Evolutionary conservation across 2,113 vertebrate species (phyloP).

Genomic region (Patagioenas fasciata): DNA sequence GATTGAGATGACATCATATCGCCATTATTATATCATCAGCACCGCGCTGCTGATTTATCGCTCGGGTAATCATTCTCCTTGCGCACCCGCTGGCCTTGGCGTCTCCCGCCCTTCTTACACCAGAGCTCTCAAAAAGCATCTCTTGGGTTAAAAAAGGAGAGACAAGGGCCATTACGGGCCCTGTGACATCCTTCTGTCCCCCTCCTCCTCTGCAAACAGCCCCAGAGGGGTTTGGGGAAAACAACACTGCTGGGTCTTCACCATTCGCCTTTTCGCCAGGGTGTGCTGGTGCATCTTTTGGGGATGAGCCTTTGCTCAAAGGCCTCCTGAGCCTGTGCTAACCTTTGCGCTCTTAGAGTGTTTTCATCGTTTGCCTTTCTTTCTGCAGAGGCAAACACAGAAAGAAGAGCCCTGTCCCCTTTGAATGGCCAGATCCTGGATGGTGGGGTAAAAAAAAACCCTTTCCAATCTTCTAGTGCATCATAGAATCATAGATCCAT

Average conservation of each 20-base stretch:
- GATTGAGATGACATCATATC: conserved; percentile 31
- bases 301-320: background rate
- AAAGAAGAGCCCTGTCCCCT: background rate
- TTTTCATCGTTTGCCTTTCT: background rate
- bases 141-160: background rate
- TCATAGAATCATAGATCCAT: too few relatives aligned
- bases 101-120: background rate
- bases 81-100: accelerated
- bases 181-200: background rate
- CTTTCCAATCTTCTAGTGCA: background rate
- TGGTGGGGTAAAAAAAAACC: background rate
- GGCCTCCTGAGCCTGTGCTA: background rate
- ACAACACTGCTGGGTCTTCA: accelerated
- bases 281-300: background rate
- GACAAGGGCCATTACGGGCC: accelerated
- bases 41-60: background rate
- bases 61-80: background rate
- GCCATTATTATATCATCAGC: conserved; percentile 18
- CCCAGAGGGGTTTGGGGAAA: background rate
- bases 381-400: accelerated
- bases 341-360: background rate
- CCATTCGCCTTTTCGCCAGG: background rate
- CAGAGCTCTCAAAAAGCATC: background rate
- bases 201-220: background rate
- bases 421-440: accelerated